phyloP scores from a whole-genome alignment of 2,888 invertebrate species.

The Drosophila percnosoma region DNA sequence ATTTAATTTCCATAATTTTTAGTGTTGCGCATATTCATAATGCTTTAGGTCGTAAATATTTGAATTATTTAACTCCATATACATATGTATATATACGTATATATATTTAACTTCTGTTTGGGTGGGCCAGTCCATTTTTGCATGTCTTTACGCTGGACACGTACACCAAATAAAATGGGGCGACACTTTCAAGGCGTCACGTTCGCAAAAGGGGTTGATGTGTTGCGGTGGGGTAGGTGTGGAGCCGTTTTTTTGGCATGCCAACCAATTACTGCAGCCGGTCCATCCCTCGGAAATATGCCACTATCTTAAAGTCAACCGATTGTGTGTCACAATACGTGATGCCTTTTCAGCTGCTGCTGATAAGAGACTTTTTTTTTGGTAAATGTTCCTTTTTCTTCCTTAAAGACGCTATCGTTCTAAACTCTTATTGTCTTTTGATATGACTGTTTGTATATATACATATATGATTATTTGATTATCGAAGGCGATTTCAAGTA shows the following conservation, averaged over 20 bases:
- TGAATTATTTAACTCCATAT: constrained; percentile 22
- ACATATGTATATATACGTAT: constrained; percentile 11
- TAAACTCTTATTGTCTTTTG: not conserved
- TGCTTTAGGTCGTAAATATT: constrained; percentile 15
- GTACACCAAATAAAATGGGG: constrained; percentile 61
- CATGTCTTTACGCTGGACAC: constrained; percentile 49
- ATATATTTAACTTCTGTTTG: constrained; percentile 19
- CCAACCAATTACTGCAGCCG: constrained; percentile 18
- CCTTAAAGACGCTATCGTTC: not conserved
- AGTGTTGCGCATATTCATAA: not conserved
- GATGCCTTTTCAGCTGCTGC: constrained; percentile 17
- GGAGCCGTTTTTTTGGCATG: constrained; percentile 34
- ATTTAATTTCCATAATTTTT: constrained; percentile 1
- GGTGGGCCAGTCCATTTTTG: constrained; percentile 37
- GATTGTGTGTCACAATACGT: constrained; percentile 38
- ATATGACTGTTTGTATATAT: not conserved
- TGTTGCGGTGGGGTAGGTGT: not conserved
- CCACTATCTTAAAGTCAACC: constrained; percentile 22
- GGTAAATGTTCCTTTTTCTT: not conserved
- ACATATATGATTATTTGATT: not conserved
- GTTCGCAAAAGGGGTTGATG: constrained; percentile 14
- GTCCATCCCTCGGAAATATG: constrained; percentile 25
- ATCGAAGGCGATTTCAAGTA: not conserved
- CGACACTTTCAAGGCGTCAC: constrained; percentile 68
- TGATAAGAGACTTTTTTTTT: not conserved